Percentiles rank a stretch among this genome's conserved stretches.
phyloP scores from a whole-genome alignment of 2,888 invertebrate species.

The Macaria liturata region DNA sequence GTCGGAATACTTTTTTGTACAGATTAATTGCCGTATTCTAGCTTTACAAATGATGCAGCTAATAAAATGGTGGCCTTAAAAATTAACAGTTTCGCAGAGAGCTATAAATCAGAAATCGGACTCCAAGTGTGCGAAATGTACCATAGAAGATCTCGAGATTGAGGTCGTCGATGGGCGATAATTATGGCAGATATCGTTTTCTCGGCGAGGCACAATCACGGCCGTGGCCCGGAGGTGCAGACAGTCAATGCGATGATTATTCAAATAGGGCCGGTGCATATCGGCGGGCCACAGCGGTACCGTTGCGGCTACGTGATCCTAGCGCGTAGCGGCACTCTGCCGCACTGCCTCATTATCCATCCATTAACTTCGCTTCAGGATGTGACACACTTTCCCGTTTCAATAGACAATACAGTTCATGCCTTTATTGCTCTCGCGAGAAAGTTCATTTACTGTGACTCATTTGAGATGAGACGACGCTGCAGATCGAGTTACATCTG shows the following conservation, averaged over 20 bases:
- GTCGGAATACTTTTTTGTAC: constrained; percentile 22
- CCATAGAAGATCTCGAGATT: constrained; percentile 10
- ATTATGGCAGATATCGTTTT: constrained; percentile 42
- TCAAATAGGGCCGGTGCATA: constrained; percentile 66
- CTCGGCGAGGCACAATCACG: constrained; percentile 48
- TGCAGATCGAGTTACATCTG: constrained; percentile 28
- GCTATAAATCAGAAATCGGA: constrained; percentile 16
- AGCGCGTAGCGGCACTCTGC: constrained; percentile 57
- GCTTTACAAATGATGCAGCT: constrained; percentile 6
- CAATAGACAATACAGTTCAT: constrained; percentile 42
- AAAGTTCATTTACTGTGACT: constrained; percentile 32
- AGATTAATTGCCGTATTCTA: constrained; percentile 12
- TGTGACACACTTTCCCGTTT: constrained; percentile 64
- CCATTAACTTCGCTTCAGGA: constrained; percentile 67
- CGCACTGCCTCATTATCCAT: constrained; percentile 60
- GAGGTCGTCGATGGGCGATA: constrained; percentile 23
- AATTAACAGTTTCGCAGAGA: constrained; percentile 11
- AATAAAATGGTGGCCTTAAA: constrained; percentile 12
- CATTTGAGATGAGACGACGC: constrained; percentile 20
- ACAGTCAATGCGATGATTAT: constrained; percentile 62
- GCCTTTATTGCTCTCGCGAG: constrained; percentile 41
- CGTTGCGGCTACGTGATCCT: constrained; percentile 75
- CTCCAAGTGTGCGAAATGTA: constrained; percentile 13
- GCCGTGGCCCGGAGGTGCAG: constrained; percentile 41
- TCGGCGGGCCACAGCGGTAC: constrained; percentile 47